Evolutionary conservation across 2,113 vertebrate genomes (phyloP).

Genomic region (Chitala chitala): DNA sequence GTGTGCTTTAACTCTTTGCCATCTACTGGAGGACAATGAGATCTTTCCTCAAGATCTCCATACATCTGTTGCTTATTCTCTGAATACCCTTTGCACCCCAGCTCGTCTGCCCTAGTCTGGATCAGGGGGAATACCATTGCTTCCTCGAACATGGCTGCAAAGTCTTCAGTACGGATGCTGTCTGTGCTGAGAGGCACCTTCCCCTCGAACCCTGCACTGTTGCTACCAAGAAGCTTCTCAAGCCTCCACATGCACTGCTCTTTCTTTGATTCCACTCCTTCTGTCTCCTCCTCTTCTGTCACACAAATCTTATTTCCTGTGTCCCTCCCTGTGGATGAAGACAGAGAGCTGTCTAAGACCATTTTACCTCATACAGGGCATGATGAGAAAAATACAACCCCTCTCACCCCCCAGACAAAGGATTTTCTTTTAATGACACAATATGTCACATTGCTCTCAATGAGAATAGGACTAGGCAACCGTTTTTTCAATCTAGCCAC

Average conservation of each 20-base stretch:
- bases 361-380: background rate
- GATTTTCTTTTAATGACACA: no score
- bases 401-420: no score
- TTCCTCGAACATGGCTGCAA: slow-evolving; percentile 54
- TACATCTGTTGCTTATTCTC: background rate
- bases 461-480: no score
- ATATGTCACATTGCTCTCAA: no score
- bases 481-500: no score
- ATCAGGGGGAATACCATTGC: slow-evolving; percentile 50
- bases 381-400: background rate
- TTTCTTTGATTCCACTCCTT: slow-evolving; percentile 37
- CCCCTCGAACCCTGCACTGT: slow-evolving; percentile 11
- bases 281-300: slow-evolving; percentile 14
- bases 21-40: slow-evolving; percentile 11
- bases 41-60: background rate
- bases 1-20: slow-evolving; percentile 11
- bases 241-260: slow-evolving; percentile 58
- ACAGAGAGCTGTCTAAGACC: background rate
- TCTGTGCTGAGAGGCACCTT: slow-evolving; percentile 51
- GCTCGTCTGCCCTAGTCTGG: background rate
- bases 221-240: slow-evolving; percentile 46
- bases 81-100: slow-evolving; percentile 18
- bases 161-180: slow-evolving; percentile 70
- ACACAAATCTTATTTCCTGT: background rate
- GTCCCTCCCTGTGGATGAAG: slow-evolving; percentile 29